phyloP scores from a whole-genome alignment of 2,113 vertebrate genomes.

The Spea bombifrons region DNA sequence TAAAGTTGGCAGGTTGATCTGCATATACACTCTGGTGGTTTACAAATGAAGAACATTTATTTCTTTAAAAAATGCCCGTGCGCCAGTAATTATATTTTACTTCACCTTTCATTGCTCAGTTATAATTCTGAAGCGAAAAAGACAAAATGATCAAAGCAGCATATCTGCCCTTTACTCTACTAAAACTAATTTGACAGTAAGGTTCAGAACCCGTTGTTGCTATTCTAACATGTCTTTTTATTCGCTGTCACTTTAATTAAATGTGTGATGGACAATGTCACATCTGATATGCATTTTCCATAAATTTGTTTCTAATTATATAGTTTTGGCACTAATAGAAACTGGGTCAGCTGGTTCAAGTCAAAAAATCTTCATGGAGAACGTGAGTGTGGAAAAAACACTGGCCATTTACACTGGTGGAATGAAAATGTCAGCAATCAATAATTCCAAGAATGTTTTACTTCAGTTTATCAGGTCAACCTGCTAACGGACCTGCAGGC shows the following conservation, averaged over 20 bases:
- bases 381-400: conserved; percentile 5
- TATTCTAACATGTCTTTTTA: conserved; percentile 11
- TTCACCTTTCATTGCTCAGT: no score
- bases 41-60: no score
- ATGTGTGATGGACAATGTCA: neutral
- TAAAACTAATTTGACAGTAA: neutral
- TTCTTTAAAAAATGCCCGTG: no score
- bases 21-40: no score
- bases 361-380: neutral
- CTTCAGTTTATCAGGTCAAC: conserved; percentile 43
- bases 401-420: conserved; percentile 3
- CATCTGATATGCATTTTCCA: neutral
- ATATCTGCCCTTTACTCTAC: neutral
- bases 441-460: conserved; percentile 38
- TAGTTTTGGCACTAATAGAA: neutral
- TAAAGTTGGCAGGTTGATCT: no score
- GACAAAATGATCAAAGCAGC: neutral
- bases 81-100: no score
- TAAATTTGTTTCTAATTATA: conserved; percentile 9
- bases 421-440: conserved; percentile 30
- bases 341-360: conserved; percentile 12
- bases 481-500: conserved; percentile 36
- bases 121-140: neutral
- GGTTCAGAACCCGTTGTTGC: neutral
- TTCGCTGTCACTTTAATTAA: conserved; percentile 17